A percentile compares a stretch with the other conserved stretches of the same genome.
phyloP scores from a whole-genome alignment of 2,888 invertebrate genomes.

The Rhopalosiphum nymphaeae region DNA sequence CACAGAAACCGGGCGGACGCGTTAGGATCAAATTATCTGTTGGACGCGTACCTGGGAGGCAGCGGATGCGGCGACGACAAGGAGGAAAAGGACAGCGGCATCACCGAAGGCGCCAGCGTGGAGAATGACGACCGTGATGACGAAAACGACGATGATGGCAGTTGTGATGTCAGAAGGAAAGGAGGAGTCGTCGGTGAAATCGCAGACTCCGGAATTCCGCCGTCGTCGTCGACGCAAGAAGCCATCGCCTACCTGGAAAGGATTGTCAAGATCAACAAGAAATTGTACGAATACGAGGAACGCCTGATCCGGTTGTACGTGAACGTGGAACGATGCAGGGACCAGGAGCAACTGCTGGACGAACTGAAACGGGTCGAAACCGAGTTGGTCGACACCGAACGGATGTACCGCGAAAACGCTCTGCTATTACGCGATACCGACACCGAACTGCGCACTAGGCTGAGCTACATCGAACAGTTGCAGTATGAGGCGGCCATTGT shows the following conservation, averaged over 20 bases:
- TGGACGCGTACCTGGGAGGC: constrained; percentile 82
- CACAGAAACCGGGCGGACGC: constrained; percentile 81
- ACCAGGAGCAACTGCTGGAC: constrained; percentile 68
- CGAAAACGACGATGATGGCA: constrained; percentile 63
- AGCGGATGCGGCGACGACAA: constrained; percentile 72
- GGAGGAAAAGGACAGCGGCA: constrained; percentile 80
- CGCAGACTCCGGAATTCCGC: constrained; percentile 42
- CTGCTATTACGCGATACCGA: constrained; percentile 15
- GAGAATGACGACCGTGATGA: constrained; percentile 68
- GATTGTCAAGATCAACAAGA: constrained; percentile 80
- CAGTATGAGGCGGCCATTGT: constrained; percentile 61
- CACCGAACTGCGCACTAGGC: constrained; percentile 21
- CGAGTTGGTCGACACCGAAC: constrained; percentile 66
- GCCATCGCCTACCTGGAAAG: constrained; percentile 79
- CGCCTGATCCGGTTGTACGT: constrained; percentile 78
- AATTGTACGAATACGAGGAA: constrained; percentile 81
- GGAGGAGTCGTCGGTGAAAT: not conserved
- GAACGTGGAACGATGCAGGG: constrained; percentile 66
- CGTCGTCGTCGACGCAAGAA: constrained; percentile 73
- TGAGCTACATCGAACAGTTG: constrained; percentile 47
- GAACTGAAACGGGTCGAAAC: constrained; percentile 69
- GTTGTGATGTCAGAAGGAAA: not conserved
- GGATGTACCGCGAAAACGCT: constrained; percentile 26
- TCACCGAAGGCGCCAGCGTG: constrained; percentile 74
- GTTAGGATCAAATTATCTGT: constrained; percentile 83